Evolutionary conservation across 2,113 vertebrate genomes (phyloP), one percentile per base, ranked within the genome.

Genomic region (Ancistrus triradiatus): DNA sequence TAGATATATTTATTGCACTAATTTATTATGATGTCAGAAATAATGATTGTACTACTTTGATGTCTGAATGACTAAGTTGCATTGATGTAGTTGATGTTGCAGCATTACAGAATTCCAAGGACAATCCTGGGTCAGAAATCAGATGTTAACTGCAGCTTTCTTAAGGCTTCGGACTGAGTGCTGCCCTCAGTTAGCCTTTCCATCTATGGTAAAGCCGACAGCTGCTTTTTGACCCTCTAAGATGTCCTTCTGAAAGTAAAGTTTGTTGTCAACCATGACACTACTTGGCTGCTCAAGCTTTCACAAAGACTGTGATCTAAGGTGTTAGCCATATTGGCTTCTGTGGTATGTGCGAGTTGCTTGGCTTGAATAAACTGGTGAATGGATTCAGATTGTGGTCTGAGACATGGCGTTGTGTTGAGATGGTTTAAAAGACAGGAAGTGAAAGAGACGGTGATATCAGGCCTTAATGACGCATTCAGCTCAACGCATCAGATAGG

Each of bases 391-490:
- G 53, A 17, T 13, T 46, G 47, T 19, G 37, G 59, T 66, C 44
- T 70, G 40, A 62, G 72, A 47, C 51, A 49, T 35, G 31, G 38
- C 10, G 42, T 51, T 60, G 56, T 64, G 59, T 60, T 48, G 24
- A 53, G 60, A 55, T 59, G 37, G 50, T 63, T 71, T 49, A 68
- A 44, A 51, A 75, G 69, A 31, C 66, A 74, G 72, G 72, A 74
- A 74, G 73, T 68, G 37, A 40, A 72, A 64, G 50, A 72, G 59
- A 64, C 63, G 15, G 61, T 73, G 63, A 63, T 66, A 63, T 66
- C 70, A 73, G 63, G 60, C 48, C 17, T 31, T 69, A 61, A 51
- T 74, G 72, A 74, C 61, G 62, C 72, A 74, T 69, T 65, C 37
- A 50, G 51, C 59, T 60, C 46, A 60, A 68, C 61, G 61, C 66